phyloP scores from a whole-genome alignment of 2,113 vertebrate species.

The Struthio camelus region DNA sequence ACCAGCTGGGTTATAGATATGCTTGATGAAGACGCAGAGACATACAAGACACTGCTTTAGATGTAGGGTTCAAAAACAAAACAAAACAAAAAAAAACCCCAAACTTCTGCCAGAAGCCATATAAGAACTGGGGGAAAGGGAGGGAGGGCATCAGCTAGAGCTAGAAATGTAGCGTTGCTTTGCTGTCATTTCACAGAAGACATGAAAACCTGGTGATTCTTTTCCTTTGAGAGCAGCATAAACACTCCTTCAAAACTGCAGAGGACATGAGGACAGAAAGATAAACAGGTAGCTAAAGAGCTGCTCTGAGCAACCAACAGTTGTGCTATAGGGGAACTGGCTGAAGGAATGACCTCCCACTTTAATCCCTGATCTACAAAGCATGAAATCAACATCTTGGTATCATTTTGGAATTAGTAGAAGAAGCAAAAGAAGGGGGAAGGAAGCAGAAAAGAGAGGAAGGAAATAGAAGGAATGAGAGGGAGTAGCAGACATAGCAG shows the following conservation, averaged over 20 bases:
- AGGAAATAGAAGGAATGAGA: constrained; percentile 9
- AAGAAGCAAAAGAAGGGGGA: background rate
- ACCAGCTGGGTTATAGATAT: background rate
- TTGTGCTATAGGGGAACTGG: background rate
- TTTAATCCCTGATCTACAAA: background rate
- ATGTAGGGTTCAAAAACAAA: background rate
- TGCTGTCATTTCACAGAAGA: background rate
- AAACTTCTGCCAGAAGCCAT: background rate
- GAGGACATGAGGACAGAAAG: background rate
- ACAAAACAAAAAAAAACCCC: background rate
- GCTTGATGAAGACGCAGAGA: background rate
- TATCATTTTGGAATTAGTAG: background rate
- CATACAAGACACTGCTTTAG: background rate
- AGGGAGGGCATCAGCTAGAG: background rate
- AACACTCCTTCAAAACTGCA: background rate
- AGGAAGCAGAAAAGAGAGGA: background rate
- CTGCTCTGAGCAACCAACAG: background rate
- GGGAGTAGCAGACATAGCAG: background rate
- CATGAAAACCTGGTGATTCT: background rate
- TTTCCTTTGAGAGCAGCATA: background rate
- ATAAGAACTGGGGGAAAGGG: background rate
- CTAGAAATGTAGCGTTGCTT: background rate
- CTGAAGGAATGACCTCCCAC: background rate
- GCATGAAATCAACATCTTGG: background rate
- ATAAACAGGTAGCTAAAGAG: background rate